These are phyloP conservation scores for Acrossocheilus fasciatus DNA, from an alignment of 2,797 vertebrate species.

Conservation along the genomic window DNA sequence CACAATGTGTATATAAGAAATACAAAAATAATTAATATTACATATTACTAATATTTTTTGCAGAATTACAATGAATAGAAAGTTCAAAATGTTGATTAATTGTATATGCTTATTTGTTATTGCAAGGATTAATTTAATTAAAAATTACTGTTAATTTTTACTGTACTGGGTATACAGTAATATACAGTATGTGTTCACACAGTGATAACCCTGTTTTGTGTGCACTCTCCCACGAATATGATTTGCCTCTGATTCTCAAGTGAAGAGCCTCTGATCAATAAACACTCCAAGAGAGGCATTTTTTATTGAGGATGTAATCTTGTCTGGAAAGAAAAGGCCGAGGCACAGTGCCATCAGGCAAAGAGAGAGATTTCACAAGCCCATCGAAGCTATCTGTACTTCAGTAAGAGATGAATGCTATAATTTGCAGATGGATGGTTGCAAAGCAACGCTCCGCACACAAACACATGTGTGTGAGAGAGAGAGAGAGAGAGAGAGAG, in stretches of 20 bases:
- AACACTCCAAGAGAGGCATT: slow-evolving; percentile 29
- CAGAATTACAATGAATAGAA: neutral
- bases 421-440: slow-evolving; percentile 47
- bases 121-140: neutral
- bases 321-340: slow-evolving; percentile 16
- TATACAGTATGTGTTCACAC: neutral
- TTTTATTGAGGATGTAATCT: slow-evolving; percentile 39
- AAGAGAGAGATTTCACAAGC: slow-evolving; percentile 40
- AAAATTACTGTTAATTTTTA: neutral
- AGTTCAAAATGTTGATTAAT: too few relatives aligned
- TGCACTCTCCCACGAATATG: neutral
- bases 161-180: neutral
- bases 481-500: neutral
- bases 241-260: slow-evolving; percentile 19
- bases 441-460: slow-evolving; percentile 35
- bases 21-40: neutral
- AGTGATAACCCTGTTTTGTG: slow-evolving; percentile 10
- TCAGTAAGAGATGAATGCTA: slow-evolving; percentile 42
- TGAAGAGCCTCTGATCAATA: slow-evolving; percentile 20
- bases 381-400: slow-evolving; percentile 48
- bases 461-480: slow-evolving; percentile 15
- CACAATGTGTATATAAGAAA: neutral
- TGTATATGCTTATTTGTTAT: neutral
- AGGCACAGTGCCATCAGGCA: slow-evolving; percentile 35
- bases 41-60: neutral